Base-by-base conservation (phyloP, 2,888 invertebrate species). In the Caenorhabditis parvicauda region DNA sequence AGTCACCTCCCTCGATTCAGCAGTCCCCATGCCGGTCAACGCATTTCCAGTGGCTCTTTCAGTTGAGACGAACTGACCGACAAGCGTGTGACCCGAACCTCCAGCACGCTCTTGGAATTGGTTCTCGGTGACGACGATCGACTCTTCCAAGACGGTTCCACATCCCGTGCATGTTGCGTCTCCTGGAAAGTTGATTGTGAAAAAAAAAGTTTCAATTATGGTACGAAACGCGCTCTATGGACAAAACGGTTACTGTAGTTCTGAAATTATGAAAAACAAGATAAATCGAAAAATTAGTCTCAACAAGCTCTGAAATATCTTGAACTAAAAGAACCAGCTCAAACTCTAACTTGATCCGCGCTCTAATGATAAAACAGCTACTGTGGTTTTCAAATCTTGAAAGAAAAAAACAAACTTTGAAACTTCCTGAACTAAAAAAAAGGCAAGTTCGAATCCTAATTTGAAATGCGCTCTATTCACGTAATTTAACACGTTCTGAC, bases 81-180 rank as follows among this genome's bases (percentile, higher is more conserved):
- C 70, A 35, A 77, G 2, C 88, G 88, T 3, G 91, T 89, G 0
- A 92, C 93, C 84, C 7, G 64, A 64, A 21, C 79, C 79, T 3
- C 79, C 76, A 38, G 75, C 72, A 45, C 71, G 53, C 57, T 98
- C 96, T 82, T 92, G 90, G 81, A 95, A 98, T 82, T 93, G 91
- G 24, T 95, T 89, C 82, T 96, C 95, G 2, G 92, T 90, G 24
- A 98, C 94, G 80, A 98, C 96, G 52, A 92, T 89, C 77, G 90
- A 92, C 80, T 95, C 93, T 82, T 96, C 95, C 17, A 98, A 84
- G 1, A 98, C 96, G 6, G 90, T 89, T 25, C 96, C 98, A 84
- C 98, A 98, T 80, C 88, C 89, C 25, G 91, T 94, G 82, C 98
- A 98, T 1, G 95, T 92, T 9, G 90, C 89, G 86, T 95, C 93